Percentiles rank a stretch among this genome's conserved stretches.
phyloP scores from a whole-genome alignment of 2,113 vertebrate species.

The Dryoscopus gambensis region DNA sequence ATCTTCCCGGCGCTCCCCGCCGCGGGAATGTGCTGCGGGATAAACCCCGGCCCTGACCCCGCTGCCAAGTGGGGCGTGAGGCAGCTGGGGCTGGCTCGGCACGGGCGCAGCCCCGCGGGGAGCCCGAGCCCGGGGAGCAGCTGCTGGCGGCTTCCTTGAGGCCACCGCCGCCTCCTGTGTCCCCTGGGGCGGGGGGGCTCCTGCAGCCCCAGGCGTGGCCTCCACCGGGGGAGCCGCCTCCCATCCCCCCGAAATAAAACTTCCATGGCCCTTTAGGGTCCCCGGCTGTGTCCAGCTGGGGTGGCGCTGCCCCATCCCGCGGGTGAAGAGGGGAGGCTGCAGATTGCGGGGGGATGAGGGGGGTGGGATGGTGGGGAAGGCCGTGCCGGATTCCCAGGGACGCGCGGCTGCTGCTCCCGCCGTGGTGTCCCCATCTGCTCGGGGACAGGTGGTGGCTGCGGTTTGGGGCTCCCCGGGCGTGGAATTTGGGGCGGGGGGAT shows the following conservation, averaged over 20 bases:
- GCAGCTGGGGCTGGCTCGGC: neutral
- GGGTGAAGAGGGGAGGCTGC: neutral
- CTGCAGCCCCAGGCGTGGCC: neutral
- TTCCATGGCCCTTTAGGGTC: neutral
- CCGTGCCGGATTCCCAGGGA: neutral
- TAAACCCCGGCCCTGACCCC: neutral
- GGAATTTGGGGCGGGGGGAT: neutral
- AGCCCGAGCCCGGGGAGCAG: neutral
- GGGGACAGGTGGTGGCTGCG: neutral
- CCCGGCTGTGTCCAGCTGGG: neutral
- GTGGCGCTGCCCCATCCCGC: neutral
- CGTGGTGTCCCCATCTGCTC: neutral
- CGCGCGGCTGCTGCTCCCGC: neutral
- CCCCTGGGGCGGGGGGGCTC: neutral
- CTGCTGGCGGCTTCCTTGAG: neutral
- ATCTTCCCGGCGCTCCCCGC: neutral
- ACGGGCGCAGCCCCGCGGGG: neutral
- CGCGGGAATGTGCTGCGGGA: neutral
- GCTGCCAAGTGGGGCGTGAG: neutral
- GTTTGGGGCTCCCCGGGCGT: neutral
- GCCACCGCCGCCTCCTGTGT: neutral
- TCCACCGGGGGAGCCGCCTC: neutral
- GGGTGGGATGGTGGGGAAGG: neutral
- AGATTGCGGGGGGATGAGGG: neutral
- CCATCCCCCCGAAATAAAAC: neutral